These are phyloP conservation scores for Sinosuthora webbiana DNA, from an alignment of 2,113 vertebrate species.

Conservation along the genomic window DNA sequence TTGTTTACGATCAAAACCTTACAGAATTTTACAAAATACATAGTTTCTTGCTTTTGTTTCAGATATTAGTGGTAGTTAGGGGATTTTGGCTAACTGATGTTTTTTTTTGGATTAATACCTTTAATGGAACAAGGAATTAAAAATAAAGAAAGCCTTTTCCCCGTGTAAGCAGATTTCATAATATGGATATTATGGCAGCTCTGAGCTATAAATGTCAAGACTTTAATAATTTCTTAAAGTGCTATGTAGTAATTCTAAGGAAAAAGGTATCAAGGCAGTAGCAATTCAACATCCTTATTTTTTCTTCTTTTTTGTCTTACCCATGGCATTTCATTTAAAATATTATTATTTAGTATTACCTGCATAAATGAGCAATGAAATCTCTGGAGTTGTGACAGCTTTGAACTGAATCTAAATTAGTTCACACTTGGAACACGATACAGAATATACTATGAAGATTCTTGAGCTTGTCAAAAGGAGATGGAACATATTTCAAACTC, in stretches of 20 bases:
- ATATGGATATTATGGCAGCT: background rate
- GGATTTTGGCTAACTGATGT: background rate
- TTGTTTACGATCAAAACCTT: background rate
- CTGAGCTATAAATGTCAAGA: background rate
- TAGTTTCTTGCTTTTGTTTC: background rate
- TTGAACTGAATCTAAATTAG: background rate
- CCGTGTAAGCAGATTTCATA: background rate
- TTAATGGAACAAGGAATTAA: background rate
- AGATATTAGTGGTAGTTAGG: background rate
- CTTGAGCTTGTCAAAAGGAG: background rate
- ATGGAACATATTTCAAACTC: background rate
- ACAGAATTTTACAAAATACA: background rate
- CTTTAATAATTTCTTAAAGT: background rate
- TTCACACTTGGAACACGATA: background rate
- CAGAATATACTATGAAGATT: background rate
- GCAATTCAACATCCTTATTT: background rate
- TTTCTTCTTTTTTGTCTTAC: background rate
- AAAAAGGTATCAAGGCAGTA: background rate
- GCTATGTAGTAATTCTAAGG: background rate
- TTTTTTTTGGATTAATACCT: background rate
- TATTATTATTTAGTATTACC: background rate
- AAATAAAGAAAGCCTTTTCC: background rate
- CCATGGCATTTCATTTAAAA: background rate
- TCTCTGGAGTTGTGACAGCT: background rate
- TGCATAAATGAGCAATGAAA: background rate